These are phyloP conservation scores for Melanostigma gelatinosum DNA, from an alignment of 2,113 vertebrate species.

Conservation along the genomic window DNA sequence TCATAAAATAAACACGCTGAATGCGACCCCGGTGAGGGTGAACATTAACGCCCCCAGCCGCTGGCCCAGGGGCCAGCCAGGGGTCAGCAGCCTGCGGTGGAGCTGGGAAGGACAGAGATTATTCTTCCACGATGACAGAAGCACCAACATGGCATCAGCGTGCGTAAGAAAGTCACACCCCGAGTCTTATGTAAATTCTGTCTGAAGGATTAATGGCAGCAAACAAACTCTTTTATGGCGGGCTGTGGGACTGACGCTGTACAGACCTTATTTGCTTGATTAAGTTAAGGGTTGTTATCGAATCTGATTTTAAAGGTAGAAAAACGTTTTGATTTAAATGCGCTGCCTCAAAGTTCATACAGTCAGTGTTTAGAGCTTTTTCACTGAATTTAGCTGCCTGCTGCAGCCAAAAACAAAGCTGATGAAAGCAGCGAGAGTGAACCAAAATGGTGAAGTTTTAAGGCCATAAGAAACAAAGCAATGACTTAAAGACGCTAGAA, in stretches of 20 bases:
- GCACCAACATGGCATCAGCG: conserved; percentile 21
- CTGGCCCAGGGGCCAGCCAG: conserved; percentile 60
- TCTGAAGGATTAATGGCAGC: conserved; percentile 21
- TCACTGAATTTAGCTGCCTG: neutral
- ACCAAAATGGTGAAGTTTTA: neutral
- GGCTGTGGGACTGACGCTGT: neutral
- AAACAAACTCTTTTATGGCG: neutral
- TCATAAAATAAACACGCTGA: conserved; percentile 77
- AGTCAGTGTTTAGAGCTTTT: neutral
- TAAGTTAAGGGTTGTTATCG: neutral
- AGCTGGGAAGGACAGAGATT: conserved; percentile 49
- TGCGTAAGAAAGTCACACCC: conserved; percentile 10
- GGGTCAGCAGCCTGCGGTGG: conserved; percentile 68
- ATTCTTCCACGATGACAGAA: conserved; percentile 56
- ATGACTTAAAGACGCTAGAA: neutral
- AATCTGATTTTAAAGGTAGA: neutral
- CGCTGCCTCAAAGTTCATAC: neutral
- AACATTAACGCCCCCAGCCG: conserved; percentile 79
- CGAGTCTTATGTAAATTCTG: conserved; percentile 23
- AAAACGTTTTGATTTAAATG: neutral
- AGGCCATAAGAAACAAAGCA: neutral
- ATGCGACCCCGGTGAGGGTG: conserved; percentile 73
- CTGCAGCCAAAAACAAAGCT: neutral
- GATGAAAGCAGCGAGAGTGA: neutral
- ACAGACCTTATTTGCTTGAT: neutral